These are phyloP conservation scores for Peromyscus californicus DNA, from an alignment of 2,113 vertebrate species.

Conservation along the genomic window DNA sequence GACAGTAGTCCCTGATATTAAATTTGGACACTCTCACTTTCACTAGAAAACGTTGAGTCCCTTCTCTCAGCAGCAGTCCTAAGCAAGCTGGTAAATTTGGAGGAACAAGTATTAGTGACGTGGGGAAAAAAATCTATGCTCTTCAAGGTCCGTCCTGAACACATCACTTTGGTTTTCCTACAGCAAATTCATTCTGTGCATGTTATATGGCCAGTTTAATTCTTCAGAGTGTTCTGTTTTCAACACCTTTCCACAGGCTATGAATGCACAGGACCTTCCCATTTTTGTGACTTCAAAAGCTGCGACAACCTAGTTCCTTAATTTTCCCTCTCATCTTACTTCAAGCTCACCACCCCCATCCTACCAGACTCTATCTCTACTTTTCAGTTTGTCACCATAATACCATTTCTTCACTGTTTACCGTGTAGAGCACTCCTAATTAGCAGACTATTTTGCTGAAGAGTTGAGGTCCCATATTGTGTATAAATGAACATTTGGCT, in stretches of 20 bases:
- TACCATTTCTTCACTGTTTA: not conserved
- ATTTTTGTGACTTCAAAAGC: not conserved
- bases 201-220: not conserved
- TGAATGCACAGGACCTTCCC: not conserved
- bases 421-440: not conserved
- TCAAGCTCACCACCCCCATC: not conserved
- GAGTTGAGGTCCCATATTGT: not conserved
- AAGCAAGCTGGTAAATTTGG: not conserved
- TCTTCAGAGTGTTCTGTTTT: not conserved
- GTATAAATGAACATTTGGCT: not conserved
- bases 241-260: not conserved
- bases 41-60: not conserved
- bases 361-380: not conserved
- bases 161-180: not conserved
- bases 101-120: not conserved
- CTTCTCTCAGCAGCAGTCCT: not conserved
- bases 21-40: not conserved
- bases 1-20: not conserved
- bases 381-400: not conserved
- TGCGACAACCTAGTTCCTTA: not conserved
- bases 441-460: not conserved
- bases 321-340: not conserved
- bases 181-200: not conserved
- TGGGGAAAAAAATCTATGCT: not conserved
- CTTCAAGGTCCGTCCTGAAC: not conserved